Conservation (phyloP, 2,113 vertebrate species). For the Bubo bubo region DNA sequence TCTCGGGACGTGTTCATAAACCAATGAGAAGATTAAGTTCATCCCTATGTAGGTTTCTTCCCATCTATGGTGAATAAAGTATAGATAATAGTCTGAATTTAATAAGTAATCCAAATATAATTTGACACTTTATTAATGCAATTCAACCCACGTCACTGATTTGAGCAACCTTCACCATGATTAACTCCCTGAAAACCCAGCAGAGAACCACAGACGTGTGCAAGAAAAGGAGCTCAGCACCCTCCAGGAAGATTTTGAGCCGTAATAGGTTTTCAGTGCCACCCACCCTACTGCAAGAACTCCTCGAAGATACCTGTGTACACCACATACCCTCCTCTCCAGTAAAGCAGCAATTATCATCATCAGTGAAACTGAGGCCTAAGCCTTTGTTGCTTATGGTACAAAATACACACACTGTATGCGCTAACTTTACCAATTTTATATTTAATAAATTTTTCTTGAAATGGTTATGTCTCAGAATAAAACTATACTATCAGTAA, state of each 20-base stretch:
- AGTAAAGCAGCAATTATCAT: neutral
- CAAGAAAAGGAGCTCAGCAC: neutral
- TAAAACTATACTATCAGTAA: neutral
- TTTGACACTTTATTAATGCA: neutral
- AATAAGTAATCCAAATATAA: neutral
- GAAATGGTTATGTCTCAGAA: neutral
- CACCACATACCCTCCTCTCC: neutral
- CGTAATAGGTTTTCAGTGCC: neutral
- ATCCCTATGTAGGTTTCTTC: neutral
- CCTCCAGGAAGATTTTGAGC: neutral
- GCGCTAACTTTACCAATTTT: neutral
- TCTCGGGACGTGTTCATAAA: neutral
- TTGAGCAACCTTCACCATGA: neutral
- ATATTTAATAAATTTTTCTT: neutral
- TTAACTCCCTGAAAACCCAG: neutral
- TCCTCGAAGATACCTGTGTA: neutral
- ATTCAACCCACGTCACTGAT: neutral
- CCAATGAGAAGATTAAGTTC: neutral
- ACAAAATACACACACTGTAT: neutral
- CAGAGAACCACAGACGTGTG: rapidly evolving
- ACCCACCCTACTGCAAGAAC: neutral
- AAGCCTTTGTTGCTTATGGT: neutral
- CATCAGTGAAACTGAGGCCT: neutral
- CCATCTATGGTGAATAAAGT: neutral
- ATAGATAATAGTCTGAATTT: neutral